Conservation (phyloP, 2,113 vertebrate genomes). For the Prinia subflava region DNA sequence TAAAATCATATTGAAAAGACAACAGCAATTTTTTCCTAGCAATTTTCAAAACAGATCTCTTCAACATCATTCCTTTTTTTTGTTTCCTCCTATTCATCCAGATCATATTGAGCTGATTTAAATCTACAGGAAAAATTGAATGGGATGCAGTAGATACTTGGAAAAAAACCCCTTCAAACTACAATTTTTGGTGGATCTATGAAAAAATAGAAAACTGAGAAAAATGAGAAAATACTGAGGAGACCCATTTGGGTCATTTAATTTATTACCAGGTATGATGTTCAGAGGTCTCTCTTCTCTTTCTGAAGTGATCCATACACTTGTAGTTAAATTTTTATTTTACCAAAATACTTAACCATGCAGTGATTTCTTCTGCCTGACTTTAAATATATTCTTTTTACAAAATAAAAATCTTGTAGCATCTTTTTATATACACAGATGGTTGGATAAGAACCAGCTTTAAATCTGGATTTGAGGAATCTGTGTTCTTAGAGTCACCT, state of each 20-base stretch:
- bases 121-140: not conserved
- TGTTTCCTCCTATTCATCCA: not conserved
- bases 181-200: not conserved
- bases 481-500: not conserved
- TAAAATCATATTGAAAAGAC: not conserved
- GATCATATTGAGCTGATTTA: slow-evolving; percentile 1
- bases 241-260: not conserved
- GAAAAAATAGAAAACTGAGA: not conserved
- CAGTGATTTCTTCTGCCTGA: not conserved
- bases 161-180: rapidly evolving
- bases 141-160: not conserved
- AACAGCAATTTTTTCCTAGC: not conserved
- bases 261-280: not conserved
- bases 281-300: not conserved
- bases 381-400: not conserved
- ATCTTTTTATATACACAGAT: not conserved
- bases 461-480: not conserved
- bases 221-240: not conserved
- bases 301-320: not conserved
- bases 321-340: not conserved
- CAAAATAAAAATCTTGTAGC: not conserved
- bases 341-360: not conserved
- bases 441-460: not conserved
- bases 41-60: not conserved
- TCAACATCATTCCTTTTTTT: not conserved